Evolutionary conservation across 2,888 invertebrate genomes (phyloP), one percentile per base, ranked within the genome.

Genomic region (Temnothorax unifasciatus): DNA sequence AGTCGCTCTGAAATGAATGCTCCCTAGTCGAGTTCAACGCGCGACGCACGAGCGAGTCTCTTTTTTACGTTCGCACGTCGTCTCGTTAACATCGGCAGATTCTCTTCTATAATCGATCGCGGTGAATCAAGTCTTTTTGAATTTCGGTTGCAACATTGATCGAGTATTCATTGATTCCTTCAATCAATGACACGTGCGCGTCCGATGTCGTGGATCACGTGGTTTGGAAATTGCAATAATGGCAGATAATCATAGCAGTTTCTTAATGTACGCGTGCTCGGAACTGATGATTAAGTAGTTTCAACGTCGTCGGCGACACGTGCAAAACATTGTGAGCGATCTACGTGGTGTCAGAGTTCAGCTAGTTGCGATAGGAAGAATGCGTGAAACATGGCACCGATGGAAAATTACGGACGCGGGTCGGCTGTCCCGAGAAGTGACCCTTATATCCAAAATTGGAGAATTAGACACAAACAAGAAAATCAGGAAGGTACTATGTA

Each of bases 211-310:
- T 34, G 34, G 6, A 34, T 34, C 34, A 34, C 4, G 34, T 25
- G 44, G 18, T 50, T n/a, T 18, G 6, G 8, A 50, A 21, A 38
- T 44, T 13, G 9, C 9, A 8, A 15, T 73, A 6, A 52, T 21
- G 0, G 34, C 34, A 34, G 63, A 11, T 25, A 18, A 5, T 11
- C 3, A 15, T 44, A 5, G 44, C 29, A 47, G 25, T 47, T 63
- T 63, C 13, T 47, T 75, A 34, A 47, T 13, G 1, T 44, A 54
- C 11, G 11, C 59, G 25, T 59, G 25, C 15, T 44, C 34, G 1
- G 5, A 75, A 75, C 18, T 34, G 63, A 47, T 66, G 38, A 75
- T 63, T 34, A 47, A 64, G 44, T 44, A 75, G 34, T 47, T 75
- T 34, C 11, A 9, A 41, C 11, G 15, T 29, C 34, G 64, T 21